Percentiles rank a stretch among this genome's conserved stretches.
These are phyloP conservation scores for Chiroxiphia lanceolata DNA, from an alignment of 2,797 vertebrate species.

Conservation along the genomic window DNA sequence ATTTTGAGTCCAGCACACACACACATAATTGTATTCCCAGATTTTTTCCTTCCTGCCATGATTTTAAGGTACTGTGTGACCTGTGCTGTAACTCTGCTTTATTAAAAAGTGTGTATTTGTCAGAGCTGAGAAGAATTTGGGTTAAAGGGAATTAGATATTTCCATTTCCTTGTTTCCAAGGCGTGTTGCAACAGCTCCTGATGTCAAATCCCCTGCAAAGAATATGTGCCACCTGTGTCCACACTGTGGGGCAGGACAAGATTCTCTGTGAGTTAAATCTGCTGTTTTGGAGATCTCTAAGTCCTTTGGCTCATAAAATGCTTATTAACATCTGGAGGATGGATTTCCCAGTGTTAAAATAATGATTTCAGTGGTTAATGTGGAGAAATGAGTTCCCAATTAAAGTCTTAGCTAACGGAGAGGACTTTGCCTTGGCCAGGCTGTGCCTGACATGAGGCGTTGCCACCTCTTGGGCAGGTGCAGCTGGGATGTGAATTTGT, in stretches of 20 bases:
- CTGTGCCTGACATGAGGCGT: background rate
- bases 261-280: background rate
- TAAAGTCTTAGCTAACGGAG: background rate
- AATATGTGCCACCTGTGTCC: background rate
- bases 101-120: background rate
- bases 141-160: background rate
- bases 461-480: slow-evolving; percentile 35
- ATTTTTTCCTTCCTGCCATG: background rate
- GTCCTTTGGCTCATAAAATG: background rate
- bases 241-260: background rate
- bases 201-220: background rate
- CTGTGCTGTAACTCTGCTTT: background rate
- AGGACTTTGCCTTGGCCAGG: background rate
- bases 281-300: background rate
- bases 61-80: background rate
- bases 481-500: background rate
- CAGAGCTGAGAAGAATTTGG: background rate
- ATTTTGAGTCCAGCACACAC: background rate
- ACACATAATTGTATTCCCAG: background rate
- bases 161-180: slow-evolving; percentile 4
- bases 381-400: background rate
- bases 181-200: background rate
- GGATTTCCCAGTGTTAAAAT: background rate
- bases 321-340: background rate
- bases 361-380: background rate